Base-by-base conservation (phyloP, 1,140 invertebrate genomes). In the Hycleus cichorii region DNA sequence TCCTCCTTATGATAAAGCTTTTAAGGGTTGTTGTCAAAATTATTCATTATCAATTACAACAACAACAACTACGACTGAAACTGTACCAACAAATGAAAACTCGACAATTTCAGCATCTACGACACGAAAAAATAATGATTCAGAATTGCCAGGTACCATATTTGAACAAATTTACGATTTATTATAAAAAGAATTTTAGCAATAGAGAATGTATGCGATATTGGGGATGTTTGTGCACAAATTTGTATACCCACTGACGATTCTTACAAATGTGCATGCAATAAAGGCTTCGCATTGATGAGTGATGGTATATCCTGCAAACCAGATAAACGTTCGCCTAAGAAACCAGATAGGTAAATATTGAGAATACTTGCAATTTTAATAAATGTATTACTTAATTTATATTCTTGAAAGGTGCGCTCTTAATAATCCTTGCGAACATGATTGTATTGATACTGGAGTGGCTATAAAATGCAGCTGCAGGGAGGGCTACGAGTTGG, bases 181-280 rank as follows among this genome's bases (percentile, higher is more conserved):
- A 3, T 24, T 27, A 11, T 9, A 59, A 53, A 39, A n/a, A 44
- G 10, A 11, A 48, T 59, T 54, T 47, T 48, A 77, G 76, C 67
- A 32, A 12, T 76, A 59, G 80, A 81, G 62, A 81, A 85, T 63
- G 75, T 88, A 42, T 89, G 87, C 62, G 73, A 81, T n/a, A 72
- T 83, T 47, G 84, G 82, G 6, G 79, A 86, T 61, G 69, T 89
- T 6, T 90, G 88, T 66, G 83, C 86, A 0, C 86, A 90, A 60
- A 82, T 85, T 63, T 90, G 88, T 64, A 76, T 88, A 6, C 80
- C 85, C 0, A 77, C 79, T 0, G 80, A 78, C 4, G 80, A 78
- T 3, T 89, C 88, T 0, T 93, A 85, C 70, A 78, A 75, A 52
- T 93, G 90, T 70, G 77, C 81, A 39, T 93, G 90, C 71, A 76